A percentile compares a stretch with the other conserved stretches of the same genome.
phyloP scores from a whole-genome alignment of 2,113 vertebrate genomes.

The Microtus ochrogaster region DNA sequence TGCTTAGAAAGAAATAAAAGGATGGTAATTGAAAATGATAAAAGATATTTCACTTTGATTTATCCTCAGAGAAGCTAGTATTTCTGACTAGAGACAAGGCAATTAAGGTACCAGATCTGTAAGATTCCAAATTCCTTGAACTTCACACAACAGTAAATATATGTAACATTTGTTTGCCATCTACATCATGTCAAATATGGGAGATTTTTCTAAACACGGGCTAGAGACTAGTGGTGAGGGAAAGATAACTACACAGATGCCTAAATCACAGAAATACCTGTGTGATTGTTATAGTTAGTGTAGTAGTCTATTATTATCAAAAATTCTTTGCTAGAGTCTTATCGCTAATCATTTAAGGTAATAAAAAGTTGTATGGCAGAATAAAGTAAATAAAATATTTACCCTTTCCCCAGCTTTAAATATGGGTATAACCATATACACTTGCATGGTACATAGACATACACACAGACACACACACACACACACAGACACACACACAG shows the following conservation, averaged over 20 bases:
- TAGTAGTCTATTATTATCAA: not conserved
- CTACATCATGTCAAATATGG: not conserved
- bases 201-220: not conserved
- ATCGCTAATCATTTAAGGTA: not conserved
- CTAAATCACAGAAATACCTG: not conserved
- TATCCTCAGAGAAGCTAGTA: conserved; percentile 1
- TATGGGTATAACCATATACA: not conserved
- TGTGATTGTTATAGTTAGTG: not conserved
- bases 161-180: not conserved
- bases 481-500: not conserved
- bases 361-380: not conserved
- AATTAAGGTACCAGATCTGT: not conserved
- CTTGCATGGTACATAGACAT: not conserved
- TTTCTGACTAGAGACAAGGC: not conserved
- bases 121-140: conserved; percentile 27
- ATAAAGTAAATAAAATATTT: not conserved
- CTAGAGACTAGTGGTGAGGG: not conserved
- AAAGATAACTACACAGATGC: not conserved
- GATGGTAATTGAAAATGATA: not conserved
- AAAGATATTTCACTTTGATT: conserved; percentile 30
- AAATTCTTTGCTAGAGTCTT: not conserved
- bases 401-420: not conserved
- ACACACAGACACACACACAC: not conserved
- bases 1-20: not conserved
- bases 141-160: not conserved